These are phyloP conservation scores for Lasioglossum malachurum DNA, from an alignment of 2,888 invertebrate species.

Conservation along the genomic window DNA sequence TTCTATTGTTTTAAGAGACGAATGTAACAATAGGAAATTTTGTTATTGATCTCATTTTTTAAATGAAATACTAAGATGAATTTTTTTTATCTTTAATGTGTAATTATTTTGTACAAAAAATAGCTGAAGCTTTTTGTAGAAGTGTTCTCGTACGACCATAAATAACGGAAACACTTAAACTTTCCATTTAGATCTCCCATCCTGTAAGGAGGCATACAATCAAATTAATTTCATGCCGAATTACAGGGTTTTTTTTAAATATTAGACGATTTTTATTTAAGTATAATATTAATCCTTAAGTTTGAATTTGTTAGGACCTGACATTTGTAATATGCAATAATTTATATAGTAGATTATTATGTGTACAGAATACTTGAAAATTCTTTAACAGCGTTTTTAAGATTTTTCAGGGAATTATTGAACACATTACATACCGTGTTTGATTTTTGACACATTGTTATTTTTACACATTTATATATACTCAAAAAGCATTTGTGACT, in stretches of 20 bases:
- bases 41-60: not conserved
- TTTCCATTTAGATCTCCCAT: not conserved
- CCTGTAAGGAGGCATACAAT: conserved; percentile 42
- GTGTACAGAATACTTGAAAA: conserved; percentile 44
- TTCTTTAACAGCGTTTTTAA: conserved; percentile 27
- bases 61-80: not conserved
- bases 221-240: conserved; percentile 54
- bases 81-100: not conserved
- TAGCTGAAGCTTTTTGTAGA: not conserved
- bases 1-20: not conserved
- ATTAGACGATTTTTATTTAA: conserved; percentile 35
- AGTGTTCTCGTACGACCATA: not conserved
- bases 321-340: conserved; percentile 47
- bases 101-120: conserved; percentile 4
- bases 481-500: conserved; percentile 26
- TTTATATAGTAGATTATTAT: conserved; percentile 37
- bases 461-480: conserved; percentile 36
- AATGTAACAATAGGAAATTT: not conserved
- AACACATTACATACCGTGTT: conserved; percentile 16
- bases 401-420: conserved; percentile 22
- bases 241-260: conserved; percentile 14
- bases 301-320: conserved; percentile 16
- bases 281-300: conserved; percentile 13
- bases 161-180: not conserved
- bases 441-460: conserved; percentile 28